Conservation (phyloP, 2,888 invertebrate genomes). For the Hoplodrina ambigua region DNA sequence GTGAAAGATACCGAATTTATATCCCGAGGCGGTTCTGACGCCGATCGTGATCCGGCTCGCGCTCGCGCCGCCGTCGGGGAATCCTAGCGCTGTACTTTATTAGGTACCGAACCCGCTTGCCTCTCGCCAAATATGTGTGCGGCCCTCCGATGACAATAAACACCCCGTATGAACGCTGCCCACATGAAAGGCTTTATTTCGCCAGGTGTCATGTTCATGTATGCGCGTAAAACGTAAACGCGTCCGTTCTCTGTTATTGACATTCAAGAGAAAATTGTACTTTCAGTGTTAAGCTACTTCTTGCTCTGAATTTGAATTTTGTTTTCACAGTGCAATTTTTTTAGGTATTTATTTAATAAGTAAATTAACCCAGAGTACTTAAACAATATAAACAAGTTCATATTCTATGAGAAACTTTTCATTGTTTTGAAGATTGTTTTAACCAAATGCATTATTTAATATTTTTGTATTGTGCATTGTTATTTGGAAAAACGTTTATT, state of each 20-base stretch:
- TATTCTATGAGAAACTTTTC: neutral
- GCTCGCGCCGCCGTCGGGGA: constrained; percentile 67
- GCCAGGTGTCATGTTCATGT: constrained; percentile 78
- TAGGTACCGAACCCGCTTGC: constrained; percentile 71
- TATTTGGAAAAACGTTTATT: constrained; percentile 2
- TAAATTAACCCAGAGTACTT: neutral
- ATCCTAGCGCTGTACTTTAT: constrained; percentile 77
- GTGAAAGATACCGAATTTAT: constrained; percentile 84
- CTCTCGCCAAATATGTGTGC: constrained; percentile 78
- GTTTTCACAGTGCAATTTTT: constrained; percentile 3
- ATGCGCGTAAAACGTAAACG: constrained; percentile 75
- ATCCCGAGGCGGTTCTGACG: constrained; percentile 76
- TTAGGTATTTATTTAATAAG: neutral
- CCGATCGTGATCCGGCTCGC: constrained; percentile 73
- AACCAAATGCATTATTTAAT: neutral
- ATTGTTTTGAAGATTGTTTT: constrained; percentile 9
- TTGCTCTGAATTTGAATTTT: constrained; percentile 35
- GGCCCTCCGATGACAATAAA: constrained; percentile 79
- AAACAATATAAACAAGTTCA: constrained; percentile 1
- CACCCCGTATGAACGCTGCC: constrained; percentile 75
- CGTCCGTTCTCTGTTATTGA: constrained; percentile 71
- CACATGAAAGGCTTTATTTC: constrained; percentile 81
- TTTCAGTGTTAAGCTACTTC: constrained; percentile 45
- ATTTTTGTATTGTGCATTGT: neutral
- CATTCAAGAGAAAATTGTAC: constrained; percentile 64